Evolutionary conservation across 2,113 vertebrate genomes (phyloP).

Genomic region (Laterallus jamaicensis): DNA sequence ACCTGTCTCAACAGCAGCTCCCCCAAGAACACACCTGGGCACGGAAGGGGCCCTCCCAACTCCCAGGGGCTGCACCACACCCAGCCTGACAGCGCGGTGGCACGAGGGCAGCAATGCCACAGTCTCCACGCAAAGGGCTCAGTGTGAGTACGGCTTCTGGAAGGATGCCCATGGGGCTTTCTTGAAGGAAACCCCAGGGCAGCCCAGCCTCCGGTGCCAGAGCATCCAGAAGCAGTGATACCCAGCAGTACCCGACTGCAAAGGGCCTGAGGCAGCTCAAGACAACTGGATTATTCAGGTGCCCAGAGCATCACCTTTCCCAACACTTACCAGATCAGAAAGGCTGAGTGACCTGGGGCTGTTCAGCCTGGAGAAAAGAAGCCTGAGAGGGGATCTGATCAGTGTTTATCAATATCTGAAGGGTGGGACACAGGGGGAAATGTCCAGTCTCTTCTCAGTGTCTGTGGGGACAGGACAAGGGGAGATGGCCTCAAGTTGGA

Average conservation of each 20-base stretch:
- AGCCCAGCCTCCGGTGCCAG: not conserved
- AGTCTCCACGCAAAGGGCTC: not conserved
- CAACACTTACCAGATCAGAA: too few relatives aligned
- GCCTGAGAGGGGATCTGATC: too few relatives aligned
- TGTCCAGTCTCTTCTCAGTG: too few relatives aligned
- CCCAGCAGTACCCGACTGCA: accelerated
- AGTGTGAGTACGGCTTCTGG: accelerated
- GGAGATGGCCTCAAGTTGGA: too few relatives aligned
- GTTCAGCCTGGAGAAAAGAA: too few relatives aligned
- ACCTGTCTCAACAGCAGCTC: accelerated
- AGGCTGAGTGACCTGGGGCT: too few relatives aligned
- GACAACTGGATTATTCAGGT: too few relatives aligned
- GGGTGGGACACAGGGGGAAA: too few relatives aligned
- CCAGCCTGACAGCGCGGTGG: not conserved
- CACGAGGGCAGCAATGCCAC: not conserved
- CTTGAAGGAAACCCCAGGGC: too few relatives aligned
- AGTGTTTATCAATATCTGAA: too few relatives aligned
- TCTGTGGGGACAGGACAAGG: too few relatives aligned
- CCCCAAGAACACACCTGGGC: not conserved
- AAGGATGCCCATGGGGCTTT: not conserved
- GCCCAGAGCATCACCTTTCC: not conserved
- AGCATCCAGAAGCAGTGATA: accelerated
- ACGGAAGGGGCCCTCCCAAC: accelerated
- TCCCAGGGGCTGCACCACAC: accelerated
- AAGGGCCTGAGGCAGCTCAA: not conserved